Evolutionary conservation across 2,113 vertebrate genomes (phyloP), one percentile per base, ranked within the genome.

Genomic region (Alaudala cheleensis): DNA sequence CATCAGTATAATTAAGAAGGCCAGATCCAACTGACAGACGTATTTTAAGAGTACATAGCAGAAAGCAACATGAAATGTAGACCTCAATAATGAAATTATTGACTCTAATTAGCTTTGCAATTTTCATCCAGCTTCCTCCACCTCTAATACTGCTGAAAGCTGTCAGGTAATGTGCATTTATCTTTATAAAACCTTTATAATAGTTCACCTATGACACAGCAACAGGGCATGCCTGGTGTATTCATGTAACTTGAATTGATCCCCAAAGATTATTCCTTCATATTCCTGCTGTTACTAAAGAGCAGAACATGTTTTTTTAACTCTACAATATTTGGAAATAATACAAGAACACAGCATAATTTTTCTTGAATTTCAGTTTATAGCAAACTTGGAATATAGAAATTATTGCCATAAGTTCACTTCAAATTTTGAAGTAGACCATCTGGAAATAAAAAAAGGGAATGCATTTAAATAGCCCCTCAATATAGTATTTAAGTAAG

Each of bases 21-120:
- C 24, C 54, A 57, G 16, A 58, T 37, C 33, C 3, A 1, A 51
- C 33, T 56, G 65, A 53, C 2, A 2, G 1, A 26, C 1, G 0
- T 24, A 26, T 33, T 93, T 86, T 54, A 47, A 26, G 56, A 70
- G 31, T 57, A 23, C 31, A 29, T 13, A 57, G n/a, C 24, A 83
- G 40, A 76, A 71, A 22, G 20, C 22, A 80, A 34, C 17, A 56
- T 29, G 53, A 67, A 71, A 76, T 76, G 71, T 40, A 74, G 12
- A 58, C 76, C n/a, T 76, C 24, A 17, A 9, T 58, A 42, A 51
- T 26, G n/a, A 61, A 81, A 81, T 66, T 23, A 21, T 14, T 65
- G 25, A 25, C 10, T 28, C 6, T 31, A 53, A 78, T 62, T 58
- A 64, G 8, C 26, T 76, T 45, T 34, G 33, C 23, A 67, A 1